Base-by-base conservation (phyloP, 2,888 invertebrate species). In the Drosophila neotestacea region DNA sequence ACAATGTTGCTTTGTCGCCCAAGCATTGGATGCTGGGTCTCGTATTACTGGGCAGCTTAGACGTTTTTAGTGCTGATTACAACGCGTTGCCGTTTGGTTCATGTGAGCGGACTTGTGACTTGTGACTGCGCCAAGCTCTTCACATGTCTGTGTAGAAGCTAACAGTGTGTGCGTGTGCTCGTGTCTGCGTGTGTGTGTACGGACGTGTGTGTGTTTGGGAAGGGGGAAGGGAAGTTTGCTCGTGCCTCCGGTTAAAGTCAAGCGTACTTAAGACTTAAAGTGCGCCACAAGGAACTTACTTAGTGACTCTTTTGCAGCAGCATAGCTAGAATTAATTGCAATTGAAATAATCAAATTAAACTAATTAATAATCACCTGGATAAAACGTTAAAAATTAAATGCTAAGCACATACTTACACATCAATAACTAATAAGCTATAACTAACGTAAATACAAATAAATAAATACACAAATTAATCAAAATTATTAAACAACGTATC, bases 51-150 rank as follows among this genome's bases (percentile, higher is more conserved):
- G 69, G 65, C 64, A 67, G 73, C 84, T 76, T 73, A 73, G 79
- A 65, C 84, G 87, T 86, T 89, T 91, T 92, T 92, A 92, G 92
- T 92, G 92, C 92, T 92, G 91, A 91, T 92, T 91, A 90, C 92
- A 91, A 92, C 90, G 91, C 91, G 91, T 91, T 82, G 87, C 89
- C 90, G 89, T 90, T 85, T 91, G 91, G 92, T 91, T 90, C 86
- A 71, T 81, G 73, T 73, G 87, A 80, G 70, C 85, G 86, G 82
- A 82, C 61, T 5, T 30, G 38, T 34, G 39, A 52, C 42, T 51
- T 46, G 50, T 30, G 51, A 66, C 62, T 63, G 55, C 50, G 58
- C 42, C 41, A 34, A 30, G 27, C 52, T 63, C 51, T 47, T 56
- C 22, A 16, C 36, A 58, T 38, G 46, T 47, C 46, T 58, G 58